A percentile compares a stretch with the other conserved stretches of the same genome.
These are phyloP conservation scores for Luperina testacea DNA, from an alignment of 2,888 invertebrate species.

Conservation along the genomic window DNA sequence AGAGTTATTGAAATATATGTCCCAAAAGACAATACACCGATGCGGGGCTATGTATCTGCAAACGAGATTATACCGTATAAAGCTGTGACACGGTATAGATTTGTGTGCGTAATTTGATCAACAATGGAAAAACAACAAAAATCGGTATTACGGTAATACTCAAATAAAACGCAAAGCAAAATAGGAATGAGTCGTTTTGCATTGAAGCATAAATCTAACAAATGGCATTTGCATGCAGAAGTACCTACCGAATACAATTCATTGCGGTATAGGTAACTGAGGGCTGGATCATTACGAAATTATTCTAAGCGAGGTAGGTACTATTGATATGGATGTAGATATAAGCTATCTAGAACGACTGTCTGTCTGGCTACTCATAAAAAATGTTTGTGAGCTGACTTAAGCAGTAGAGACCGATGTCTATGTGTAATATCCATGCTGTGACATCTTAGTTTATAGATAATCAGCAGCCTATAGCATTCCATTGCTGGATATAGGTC, in stretches of 20 bases:
- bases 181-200: conserved; percentile 84
- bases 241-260: conserved; percentile 70
- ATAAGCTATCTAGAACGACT: conserved; percentile 26
- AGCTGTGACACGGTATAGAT: conserved; percentile 70
- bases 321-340: conserved; percentile 47
- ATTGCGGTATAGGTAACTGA: conserved; percentile 69
- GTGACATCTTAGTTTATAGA: background rate
- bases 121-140: conserved; percentile 80
- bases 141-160: conserved; percentile 82
- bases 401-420: background rate
- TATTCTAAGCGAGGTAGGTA: conserved; percentile 62
- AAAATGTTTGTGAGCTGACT: conserved; percentile 12
- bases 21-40: conserved; percentile 83
- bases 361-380: conserved; percentile 15
- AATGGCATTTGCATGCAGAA: conserved; percentile 83
- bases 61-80: conserved; percentile 74
- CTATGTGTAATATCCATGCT: background rate
- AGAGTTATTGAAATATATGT: conserved; percentile 88
- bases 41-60: conserved; percentile 67
- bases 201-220: conserved; percentile 83
- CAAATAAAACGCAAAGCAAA: conserved; percentile 83
- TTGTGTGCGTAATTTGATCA: conserved; percentile 62
- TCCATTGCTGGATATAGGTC: too few relatives aligned
- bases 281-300: conserved; percentile 53
- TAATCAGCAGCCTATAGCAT: background rate